Evolutionary conservation across 2,888 invertebrate genomes (phyloP).

Genomic region (Acheta domesticus): DNA sequence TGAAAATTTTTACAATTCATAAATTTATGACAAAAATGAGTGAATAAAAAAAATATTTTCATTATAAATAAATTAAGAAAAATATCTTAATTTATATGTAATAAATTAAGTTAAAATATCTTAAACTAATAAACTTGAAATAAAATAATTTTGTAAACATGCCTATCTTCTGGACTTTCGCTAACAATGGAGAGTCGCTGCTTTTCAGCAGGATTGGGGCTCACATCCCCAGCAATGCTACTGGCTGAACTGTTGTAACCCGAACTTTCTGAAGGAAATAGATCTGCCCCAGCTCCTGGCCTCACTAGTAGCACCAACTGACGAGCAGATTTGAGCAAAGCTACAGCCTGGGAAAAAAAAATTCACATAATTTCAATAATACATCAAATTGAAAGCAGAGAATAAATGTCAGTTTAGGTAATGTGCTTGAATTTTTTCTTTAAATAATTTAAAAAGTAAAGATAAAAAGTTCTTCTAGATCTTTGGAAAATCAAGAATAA

Average conservation of each 20-base stretch:
- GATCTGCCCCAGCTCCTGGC: slow-evolving; percentile 73
- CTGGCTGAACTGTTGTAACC: slow-evolving; percentile 84
- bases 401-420: no score
- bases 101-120: no score
- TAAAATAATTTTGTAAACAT: neutral
- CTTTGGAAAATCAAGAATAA: no score
- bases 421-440: no score
- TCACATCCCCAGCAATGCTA: slow-evolving; percentile 66
- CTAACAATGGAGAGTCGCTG: slow-evolving; percentile 66
- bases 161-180: slow-evolving; percentile 61
- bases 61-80: no score
- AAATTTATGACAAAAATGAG: no score
- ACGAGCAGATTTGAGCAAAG: slow-evolving; percentile 72
- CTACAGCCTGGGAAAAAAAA: slow-evolving; percentile 61
- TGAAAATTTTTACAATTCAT: no score
- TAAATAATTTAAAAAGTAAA: no score
- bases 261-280: slow-evolving; percentile 77
- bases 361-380: neutral
- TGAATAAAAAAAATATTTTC: no score
- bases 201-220: slow-evolving; percentile 46
- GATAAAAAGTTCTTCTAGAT: no score
- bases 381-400: neutral
- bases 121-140: no score
- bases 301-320: slow-evolving; percentile 72
- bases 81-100: no score